phyloP scores from a whole-genome alignment of 2,113 vertebrate genomes.

The Pavo muticus region DNA sequence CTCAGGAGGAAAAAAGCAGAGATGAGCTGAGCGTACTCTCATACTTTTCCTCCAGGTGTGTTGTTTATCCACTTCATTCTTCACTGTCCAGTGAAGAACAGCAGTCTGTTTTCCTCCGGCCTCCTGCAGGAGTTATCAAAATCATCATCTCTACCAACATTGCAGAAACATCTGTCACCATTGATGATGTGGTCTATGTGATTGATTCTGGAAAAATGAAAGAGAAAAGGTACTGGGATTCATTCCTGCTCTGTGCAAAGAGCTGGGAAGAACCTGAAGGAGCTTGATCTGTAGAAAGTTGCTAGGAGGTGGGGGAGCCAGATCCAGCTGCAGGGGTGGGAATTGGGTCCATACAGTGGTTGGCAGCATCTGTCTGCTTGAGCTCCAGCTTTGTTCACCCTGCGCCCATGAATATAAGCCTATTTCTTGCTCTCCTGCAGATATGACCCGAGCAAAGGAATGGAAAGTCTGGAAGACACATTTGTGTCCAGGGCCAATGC shows the following conservation, averaged over 20 bases:
- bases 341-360: not conserved
- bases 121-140: conserved; percentile 89
- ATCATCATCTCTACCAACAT: conserved; percentile 99
- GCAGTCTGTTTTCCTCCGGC: conserved; percentile 91
- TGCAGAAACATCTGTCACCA: conserved; percentile 96
- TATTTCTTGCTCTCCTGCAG: conserved; percentile 68
- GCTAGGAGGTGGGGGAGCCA: not conserved
- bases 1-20: not conserved
- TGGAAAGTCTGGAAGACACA: conserved; percentile 97
- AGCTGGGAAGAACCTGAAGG: not conserved
- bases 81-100: conserved; percentile 95
- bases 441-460: conserved; percentile 94
- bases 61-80: conserved; percentile 94
- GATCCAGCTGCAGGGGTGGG: not conserved
- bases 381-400: not conserved
- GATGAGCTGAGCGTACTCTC: not conserved
- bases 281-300: not conserved
- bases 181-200: conserved; percentile 96
- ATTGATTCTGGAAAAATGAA: conserved; percentile 98
- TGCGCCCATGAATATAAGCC: not conserved
- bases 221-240: conserved; percentile 89
- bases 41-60: conserved; percentile 81
- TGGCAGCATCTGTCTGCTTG: not conserved
- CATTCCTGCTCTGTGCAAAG: not conserved
- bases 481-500: conserved; percentile 95